Conservation (phyloP, 2,113 vertebrate species). For the Maccullochella peelii region DNA sequence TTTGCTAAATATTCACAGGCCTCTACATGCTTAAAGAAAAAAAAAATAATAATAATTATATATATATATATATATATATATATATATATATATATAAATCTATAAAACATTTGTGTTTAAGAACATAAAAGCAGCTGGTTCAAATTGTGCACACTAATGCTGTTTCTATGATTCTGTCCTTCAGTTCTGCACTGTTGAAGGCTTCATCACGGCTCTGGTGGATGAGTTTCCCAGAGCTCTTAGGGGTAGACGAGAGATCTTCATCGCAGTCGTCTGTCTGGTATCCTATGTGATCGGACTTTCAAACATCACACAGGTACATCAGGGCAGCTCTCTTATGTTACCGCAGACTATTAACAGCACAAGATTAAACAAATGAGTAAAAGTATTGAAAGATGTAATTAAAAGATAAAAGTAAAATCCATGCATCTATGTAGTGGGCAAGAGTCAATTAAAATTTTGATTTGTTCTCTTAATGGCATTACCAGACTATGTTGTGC, state of each 20-base stretch:
- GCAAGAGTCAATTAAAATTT: background rate
- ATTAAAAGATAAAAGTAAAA: constrained; percentile 24
- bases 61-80: too few species aligned
- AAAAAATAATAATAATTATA: too few species aligned
- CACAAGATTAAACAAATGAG: background rate
- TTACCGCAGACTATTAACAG: constrained; percentile 7
- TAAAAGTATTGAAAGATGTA: background rate
- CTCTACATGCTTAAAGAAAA: background rate
- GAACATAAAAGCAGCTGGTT: constrained; percentile 12
- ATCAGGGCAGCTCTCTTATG: constrained; percentile 19
- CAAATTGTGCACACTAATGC: constrained; percentile 17
- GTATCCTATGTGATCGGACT: constrained; percentile 96
- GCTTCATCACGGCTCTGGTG: constrained; percentile 97
- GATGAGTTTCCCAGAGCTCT: constrained; percentile 93
- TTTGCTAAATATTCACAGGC: constrained; percentile 9
- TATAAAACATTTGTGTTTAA: constrained; percentile 6
- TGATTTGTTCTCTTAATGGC: background rate
- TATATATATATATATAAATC: too few species aligned
- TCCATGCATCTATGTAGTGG: background rate
- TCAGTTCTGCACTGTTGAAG: constrained; percentile 98
- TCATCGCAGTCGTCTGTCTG: constrained; percentile 94
- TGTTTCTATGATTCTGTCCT: constrained; percentile 50
- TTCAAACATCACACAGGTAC: constrained; percentile 98
- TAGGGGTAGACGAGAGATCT: constrained; percentile 92
- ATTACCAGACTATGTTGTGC: constrained; percentile 3